A percentile compares a stretch with the other conserved stretches of the same genome.
Conservation (phyloP, 2,113 vertebrate genomes). For the Jacana jacana region DNA sequence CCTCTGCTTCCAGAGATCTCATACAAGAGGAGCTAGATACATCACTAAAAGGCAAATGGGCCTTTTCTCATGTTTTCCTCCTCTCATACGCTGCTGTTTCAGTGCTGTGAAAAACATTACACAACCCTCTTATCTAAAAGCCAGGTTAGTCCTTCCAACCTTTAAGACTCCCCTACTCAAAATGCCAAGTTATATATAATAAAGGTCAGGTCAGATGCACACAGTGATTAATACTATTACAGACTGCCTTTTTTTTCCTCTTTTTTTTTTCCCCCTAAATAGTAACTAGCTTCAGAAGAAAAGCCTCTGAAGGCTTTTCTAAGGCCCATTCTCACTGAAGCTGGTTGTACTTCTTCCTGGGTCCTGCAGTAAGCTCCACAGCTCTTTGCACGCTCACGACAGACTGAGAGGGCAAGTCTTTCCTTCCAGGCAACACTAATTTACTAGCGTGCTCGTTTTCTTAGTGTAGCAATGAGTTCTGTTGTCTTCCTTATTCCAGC, state of each 20-base stretch:
- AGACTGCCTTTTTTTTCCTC: background rate
- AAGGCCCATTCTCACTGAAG: background rate
- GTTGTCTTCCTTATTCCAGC: background rate
- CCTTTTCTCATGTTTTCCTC: background rate
- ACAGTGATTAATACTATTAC: background rate
- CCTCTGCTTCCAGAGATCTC: background rate
- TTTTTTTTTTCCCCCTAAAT: background rate
- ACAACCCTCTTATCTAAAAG: background rate
- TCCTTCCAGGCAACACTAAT: background rate
- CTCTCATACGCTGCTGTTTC: fast-evolving
- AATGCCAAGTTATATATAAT: background rate
- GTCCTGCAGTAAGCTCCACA: background rate
- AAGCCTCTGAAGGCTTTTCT: background rate
- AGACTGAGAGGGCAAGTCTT: background rate
- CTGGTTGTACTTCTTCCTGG: background rate
- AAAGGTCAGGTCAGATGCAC: background rate
- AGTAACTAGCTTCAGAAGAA: background rate
- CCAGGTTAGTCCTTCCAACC: background rate
- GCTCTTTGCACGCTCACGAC: background rate
- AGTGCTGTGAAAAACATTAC: background rate
- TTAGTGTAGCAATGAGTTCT: background rate
- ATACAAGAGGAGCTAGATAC: background rate
- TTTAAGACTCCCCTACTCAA: background rate
- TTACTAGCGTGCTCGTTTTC: fast-evolving
- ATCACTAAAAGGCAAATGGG: background rate